Evolutionary conservation across 2,113 vertebrate species (phyloP).

Genomic region (Marcusenius ussheri): DNA sequence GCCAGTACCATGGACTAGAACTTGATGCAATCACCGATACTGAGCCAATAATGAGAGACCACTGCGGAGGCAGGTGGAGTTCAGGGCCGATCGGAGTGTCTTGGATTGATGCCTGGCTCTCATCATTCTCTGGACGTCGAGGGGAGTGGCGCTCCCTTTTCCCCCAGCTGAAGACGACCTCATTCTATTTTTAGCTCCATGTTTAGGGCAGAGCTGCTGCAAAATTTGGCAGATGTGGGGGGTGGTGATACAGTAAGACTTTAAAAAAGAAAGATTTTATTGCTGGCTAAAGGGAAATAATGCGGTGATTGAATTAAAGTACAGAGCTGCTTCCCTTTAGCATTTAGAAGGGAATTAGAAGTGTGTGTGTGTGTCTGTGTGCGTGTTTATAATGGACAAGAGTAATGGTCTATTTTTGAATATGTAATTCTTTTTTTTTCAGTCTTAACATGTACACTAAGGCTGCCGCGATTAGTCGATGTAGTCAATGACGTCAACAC

Average conservation of each 20-base stretch:
- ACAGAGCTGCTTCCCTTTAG: neutral
- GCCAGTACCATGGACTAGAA: neutral
- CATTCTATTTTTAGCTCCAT: constrained; percentile 13
- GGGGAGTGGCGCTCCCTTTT: neutral
- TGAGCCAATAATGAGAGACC: neutral
- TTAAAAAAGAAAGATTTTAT: neutral
- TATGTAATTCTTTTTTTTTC: neutral
- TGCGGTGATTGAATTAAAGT: neutral
- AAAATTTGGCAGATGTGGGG: constrained; percentile 7
- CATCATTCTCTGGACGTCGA: neutral
- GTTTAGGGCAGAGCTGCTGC: neutral
- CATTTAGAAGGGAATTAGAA: neutral
- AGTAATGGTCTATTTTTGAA: neutral
- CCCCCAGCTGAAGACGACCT: constrained; percentile 13
- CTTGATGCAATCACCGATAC: neutral
- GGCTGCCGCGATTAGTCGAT: too few species aligned
- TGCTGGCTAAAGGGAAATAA: neutral
- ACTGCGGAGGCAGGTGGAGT: neutral
- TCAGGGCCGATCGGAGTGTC: neutral
- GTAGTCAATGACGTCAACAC: too few species aligned
- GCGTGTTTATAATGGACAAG: neutral
- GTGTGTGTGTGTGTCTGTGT: neutral
- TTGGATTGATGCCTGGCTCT: neutral
- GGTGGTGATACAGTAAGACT: neutral
- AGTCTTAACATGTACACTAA: neutral